phyloP scores from a whole-genome alignment of 2,113 vertebrate genomes.

The Trochalopteron elliotii region DNA sequence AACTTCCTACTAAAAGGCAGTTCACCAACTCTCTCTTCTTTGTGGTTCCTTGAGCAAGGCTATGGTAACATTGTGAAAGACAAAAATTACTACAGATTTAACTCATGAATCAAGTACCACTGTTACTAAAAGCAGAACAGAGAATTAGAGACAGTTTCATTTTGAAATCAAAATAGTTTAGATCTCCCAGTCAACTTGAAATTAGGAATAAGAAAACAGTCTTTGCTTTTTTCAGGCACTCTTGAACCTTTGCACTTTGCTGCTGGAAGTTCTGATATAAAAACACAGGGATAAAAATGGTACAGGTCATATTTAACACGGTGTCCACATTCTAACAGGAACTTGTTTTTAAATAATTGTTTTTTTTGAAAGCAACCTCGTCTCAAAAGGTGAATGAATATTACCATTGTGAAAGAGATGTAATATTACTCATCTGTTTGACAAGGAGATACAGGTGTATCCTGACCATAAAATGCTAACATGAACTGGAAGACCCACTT shows the following conservation, averaged over 20 bases:
- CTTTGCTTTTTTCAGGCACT: background rate
- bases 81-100: background rate
- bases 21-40: background rate
- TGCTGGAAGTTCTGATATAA: constrained; percentile 6
- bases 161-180: background rate
- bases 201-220: background rate
- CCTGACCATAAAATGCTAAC: background rate
- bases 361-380: constrained; percentile 39
- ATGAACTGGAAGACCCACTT: constrained; percentile 1
- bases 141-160: background rate
- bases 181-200: background rate
- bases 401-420: background rate
- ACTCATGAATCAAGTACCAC: background rate
- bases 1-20: background rate
- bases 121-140: background rate
- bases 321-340: constrained; percentile 23
- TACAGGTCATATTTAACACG: background rate
- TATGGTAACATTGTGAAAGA: background rate
- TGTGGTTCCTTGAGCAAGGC: background rate
- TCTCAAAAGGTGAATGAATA: constrained; percentile 25
- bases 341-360: constrained; percentile 34
- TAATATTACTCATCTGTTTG: constrained; percentile 33
- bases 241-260: constrained; percentile 38
- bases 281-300: constrained; percentile 16
- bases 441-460: constrained; percentile 2